Evolutionary conservation across 2,797 vertebrate genomes (phyloP).

Genomic region (Mus caroli): DNA sequence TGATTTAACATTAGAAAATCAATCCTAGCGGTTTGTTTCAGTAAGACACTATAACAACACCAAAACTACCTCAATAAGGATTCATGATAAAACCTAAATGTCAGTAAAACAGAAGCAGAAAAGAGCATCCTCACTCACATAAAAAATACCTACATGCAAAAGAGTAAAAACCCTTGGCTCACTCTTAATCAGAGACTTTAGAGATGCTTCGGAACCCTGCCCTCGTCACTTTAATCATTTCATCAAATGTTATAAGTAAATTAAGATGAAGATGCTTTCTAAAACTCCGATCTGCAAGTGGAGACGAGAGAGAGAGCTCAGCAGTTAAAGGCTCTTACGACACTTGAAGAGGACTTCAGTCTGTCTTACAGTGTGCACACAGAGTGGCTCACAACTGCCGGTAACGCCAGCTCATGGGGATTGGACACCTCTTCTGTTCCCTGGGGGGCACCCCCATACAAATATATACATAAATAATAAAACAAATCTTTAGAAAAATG

Average conservation of each 20-base stretch:
- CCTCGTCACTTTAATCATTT: background rate
- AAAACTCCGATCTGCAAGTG: background rate
- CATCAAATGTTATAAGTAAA: background rate
- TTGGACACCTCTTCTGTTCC: background rate
- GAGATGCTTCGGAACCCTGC: background rate
- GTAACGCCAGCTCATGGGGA: background rate
- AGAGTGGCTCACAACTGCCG: no score
- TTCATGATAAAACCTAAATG: slow-evolving; percentile 55
- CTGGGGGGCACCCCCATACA: background rate
- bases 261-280: background rate
- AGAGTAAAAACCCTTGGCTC: background rate
- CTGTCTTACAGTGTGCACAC: background rate
- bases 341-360: background rate
- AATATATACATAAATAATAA: background rate
- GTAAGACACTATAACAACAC: slow-evolving; percentile 51
- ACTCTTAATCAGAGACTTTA: background rate
- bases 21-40: slow-evolving; percentile 44
- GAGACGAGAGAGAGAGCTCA: background rate
- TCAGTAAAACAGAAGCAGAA: slow-evolving; percentile 34
- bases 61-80: slow-evolving; percentile 32
- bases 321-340: background rate
- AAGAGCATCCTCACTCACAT: background rate
- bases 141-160: slow-evolving; percentile 5
- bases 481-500: background rate
- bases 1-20: slow-evolving; percentile 67